phyloP scores from a whole-genome alignment of 1,140 invertebrate genomes.

The Halesus radiatus region DNA sequence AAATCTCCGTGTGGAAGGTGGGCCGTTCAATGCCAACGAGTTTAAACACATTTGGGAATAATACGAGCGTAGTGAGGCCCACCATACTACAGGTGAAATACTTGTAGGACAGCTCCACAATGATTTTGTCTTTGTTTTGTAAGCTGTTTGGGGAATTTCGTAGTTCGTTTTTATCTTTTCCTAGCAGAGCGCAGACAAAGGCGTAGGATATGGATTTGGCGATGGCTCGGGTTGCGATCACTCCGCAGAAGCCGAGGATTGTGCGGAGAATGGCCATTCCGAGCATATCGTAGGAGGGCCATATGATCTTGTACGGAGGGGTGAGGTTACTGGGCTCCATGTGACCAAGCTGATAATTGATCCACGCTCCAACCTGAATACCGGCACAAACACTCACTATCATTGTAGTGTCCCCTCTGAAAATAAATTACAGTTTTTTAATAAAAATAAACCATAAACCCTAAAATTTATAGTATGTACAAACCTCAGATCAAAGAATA shows the following conservation, averaged over 20 bases:
- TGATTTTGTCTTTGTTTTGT: conserved; percentile 77
- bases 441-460: no score
- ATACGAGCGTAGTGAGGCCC: conserved; percentile 81
- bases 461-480: no score
- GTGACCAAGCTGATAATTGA: conserved; percentile 83
- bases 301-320: conserved; percentile 83
- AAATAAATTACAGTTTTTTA: conserved; percentile 62
- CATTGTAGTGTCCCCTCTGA: conserved; percentile 88
- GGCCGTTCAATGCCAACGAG: conserved; percentile 82
- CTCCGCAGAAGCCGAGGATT: conserved; percentile 79
- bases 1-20: conserved; percentile 89
- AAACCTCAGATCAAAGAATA: no score
- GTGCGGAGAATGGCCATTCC: conserved; percentile 78
- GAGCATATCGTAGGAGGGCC: conserved; percentile 81
- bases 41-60: conserved; percentile 85
- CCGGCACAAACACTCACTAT: conserved; percentile 87
- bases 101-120: conserved; percentile 86
- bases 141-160: conserved; percentile 75
- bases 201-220: conserved; percentile 80
- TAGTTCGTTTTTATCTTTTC: conserved; percentile 75
- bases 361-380: conserved; percentile 84
- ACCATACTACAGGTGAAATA: conserved; percentile 84
- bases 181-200: conserved; percentile 78
- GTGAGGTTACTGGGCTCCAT: conserved; percentile 70
- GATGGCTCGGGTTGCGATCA: conserved; percentile 77